Evolutionary conservation across 2,888 invertebrate genomes (phyloP).

Genomic region (Acanthacorydalis orientalis): DNA sequence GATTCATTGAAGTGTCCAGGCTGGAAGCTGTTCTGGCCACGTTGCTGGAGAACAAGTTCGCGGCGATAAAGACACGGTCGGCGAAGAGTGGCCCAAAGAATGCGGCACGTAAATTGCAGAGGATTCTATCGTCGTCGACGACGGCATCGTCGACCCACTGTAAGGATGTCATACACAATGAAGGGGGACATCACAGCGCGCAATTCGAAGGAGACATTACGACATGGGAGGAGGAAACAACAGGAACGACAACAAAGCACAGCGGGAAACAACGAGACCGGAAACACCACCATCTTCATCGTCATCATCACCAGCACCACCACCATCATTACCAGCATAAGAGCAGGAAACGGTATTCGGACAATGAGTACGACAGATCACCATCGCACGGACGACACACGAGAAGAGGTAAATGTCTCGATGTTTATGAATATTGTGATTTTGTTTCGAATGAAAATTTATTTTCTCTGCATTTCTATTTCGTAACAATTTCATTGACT

Average conservation of each 20-base stretch:
- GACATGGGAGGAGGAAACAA: background rate
- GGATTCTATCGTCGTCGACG: constrained; percentile 11
- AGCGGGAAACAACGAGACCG: background rate
- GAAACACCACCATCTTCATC: constrained; percentile 15
- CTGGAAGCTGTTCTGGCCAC: constrained; percentile 54
- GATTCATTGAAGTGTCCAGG: constrained; percentile 36
- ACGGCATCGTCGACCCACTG: constrained; percentile 7
- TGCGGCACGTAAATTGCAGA: constrained; percentile 11
- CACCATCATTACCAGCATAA: constrained; percentile 12
- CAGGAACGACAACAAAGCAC: too few relatives aligned
- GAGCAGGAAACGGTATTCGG: constrained; percentile 10
- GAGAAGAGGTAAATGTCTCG: too few relatives aligned
- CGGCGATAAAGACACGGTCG: constrained; percentile 35
- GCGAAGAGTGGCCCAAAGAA: constrained; percentile 15
- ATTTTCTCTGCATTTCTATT: too few relatives aligned
- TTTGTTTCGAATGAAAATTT: too few relatives aligned
- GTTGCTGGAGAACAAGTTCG: constrained; percentile 52
- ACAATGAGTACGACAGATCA: constrained; percentile 9
- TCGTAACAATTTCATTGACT: too few relatives aligned
- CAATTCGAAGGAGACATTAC: background rate
- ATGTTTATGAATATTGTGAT: too few relatives aligned
- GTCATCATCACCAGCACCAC: constrained; percentile 14
- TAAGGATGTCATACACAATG: background rate
- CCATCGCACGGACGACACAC: too few relatives aligned
- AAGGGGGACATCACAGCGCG: background rate